phyloP scores from a whole-genome alignment of 2,797 vertebrate genomes.

The Etheostoma perlongum region DNA sequence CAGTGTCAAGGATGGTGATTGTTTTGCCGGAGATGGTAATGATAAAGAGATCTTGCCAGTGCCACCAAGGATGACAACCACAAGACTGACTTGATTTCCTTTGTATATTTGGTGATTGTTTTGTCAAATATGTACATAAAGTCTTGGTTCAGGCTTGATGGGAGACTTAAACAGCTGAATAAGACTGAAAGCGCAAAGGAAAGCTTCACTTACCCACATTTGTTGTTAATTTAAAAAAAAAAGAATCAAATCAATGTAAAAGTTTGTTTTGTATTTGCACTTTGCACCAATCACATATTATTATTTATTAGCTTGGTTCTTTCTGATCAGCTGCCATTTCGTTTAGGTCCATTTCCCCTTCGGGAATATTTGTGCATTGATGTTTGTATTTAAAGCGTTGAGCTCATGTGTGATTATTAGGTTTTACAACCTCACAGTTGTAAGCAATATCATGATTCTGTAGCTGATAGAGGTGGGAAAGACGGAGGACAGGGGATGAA shows the following conservation, averaged over 20 bases:
- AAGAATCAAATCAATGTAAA: slow-evolving; percentile 87
- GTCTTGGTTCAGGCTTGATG: slow-evolving; percentile 95
- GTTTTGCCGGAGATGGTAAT: slow-evolving; percentile 65
- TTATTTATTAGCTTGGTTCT: slow-evolving; percentile 96
- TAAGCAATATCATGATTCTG: slow-evolving; percentile 99
- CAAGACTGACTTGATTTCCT: slow-evolving; percentile 90
- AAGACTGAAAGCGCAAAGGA: slow-evolving; percentile 80
- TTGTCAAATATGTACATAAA: slow-evolving; percentile 99
- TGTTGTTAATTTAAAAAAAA: slow-evolving; percentile 91
- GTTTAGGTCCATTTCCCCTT: slow-evolving; percentile 89
- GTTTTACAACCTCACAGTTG: slow-evolving; percentile 97
- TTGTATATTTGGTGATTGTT: slow-evolving; percentile 99
- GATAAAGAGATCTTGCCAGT: slow-evolving; percentile 66
- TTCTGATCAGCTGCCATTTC: slow-evolving; percentile 80
- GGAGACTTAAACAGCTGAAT: slow-evolving; percentile 92
- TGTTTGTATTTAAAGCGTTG: slow-evolving; percentile 96
- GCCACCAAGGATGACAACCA: slow-evolving; percentile 74
- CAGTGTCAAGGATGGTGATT: slow-evolving; percentile 66
- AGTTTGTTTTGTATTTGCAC: slow-evolving; percentile 96
- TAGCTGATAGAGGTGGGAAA: slow-evolving; percentile 87
- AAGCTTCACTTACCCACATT: slow-evolving; percentile 91
- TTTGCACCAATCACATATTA: slow-evolving; percentile 98
- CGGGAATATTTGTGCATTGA: slow-evolving; percentile 96
- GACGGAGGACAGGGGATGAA: slow-evolving; percentile 45
- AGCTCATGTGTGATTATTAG: slow-evolving; percentile 93